phyloP scores from a whole-genome alignment of 2,113 vertebrate genomes.

The Nibea coibor region DNA sequence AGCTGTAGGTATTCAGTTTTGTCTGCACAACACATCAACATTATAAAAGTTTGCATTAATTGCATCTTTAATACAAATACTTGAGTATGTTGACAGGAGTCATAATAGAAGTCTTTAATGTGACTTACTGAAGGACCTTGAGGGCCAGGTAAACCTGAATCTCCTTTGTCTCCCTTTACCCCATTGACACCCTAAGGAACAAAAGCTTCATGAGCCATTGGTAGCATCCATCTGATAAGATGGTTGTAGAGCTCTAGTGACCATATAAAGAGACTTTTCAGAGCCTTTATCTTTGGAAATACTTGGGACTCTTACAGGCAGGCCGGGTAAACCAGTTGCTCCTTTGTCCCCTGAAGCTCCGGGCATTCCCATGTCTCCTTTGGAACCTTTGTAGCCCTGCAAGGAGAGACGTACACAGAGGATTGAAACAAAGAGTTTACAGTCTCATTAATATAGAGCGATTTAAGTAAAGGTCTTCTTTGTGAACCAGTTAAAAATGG shows the following conservation, averaged over 20 bases:
- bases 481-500: neutral
- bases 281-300: neutral
- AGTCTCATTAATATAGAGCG: neutral
- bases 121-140: conserved; percentile 95
- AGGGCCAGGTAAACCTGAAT: conserved; percentile 90
- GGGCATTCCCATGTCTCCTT: conserved; percentile 93
- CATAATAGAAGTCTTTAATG: neutral
- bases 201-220: conserved; percentile 13
- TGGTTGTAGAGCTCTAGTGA: neutral
- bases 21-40: neutral
- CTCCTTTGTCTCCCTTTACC: conserved; percentile 94
- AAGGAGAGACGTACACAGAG: neutral
- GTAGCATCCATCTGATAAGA: neutral
- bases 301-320: conserved; percentile 87
- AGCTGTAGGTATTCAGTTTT: too few species aligned
- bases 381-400: conserved; percentile 96
- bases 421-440: neutral
- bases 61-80: neutral
- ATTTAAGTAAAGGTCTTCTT: neutral
- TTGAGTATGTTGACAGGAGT: neutral
- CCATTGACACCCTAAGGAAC: conserved; percentile 90
- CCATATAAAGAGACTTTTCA: neutral
- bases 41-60: neutral
- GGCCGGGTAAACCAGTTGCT: conserved; percentile 91
- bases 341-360: conserved; percentile 95